phyloP scores from a whole-genome alignment of 2,888 invertebrate species.

The Iphiclides podalirius region DNA sequence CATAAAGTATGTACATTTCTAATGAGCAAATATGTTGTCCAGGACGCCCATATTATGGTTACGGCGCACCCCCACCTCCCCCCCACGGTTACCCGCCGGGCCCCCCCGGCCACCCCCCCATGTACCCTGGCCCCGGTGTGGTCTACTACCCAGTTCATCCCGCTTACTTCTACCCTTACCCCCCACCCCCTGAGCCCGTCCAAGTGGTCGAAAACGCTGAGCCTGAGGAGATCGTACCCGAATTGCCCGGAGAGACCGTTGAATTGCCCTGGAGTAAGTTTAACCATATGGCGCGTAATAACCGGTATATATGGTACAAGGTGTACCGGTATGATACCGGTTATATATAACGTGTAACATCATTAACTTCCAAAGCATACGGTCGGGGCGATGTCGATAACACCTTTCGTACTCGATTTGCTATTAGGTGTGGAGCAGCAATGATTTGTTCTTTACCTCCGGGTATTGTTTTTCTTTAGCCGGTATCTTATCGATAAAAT shows the following conservation, averaged over 20 bases:
- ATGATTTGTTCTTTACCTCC: not conserved
- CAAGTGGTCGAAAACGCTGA: slow-evolving; percentile 49
- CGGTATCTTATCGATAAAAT: slow-evolving; percentile 12
- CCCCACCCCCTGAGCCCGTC: slow-evolving; percentile 37
- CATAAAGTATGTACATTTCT: slow-evolving; percentile 5
- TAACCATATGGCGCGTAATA: slow-evolving; percentile 20
- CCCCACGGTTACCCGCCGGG: slow-evolving; percentile 36
- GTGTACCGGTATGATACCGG: not conserved
- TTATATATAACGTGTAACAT: slow-evolving; percentile 8
- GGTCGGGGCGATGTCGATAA: slow-evolving; percentile 15
- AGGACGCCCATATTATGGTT: slow-evolving; percentile 69
- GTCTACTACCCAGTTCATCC: slow-evolving; percentile 67
- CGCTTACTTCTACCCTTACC: slow-evolving; percentile 67
- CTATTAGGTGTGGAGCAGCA: not conserved
- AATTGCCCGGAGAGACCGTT: slow-evolving; percentile 71
- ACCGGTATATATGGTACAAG: not conserved
- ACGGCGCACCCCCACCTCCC: slow-evolving; percentile 53
- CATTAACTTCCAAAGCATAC: slow-evolving; percentile 10
- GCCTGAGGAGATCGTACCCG: slow-evolving; percentile 52
- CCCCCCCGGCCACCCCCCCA: slow-evolving; percentile 40
- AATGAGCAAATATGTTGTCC: slow-evolving; percentile 33
- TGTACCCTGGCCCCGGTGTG: slow-evolving; percentile 50
- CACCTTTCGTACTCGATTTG: slow-evolving; percentile 14
- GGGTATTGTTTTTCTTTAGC: not conserved
- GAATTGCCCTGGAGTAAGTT: slow-evolving; percentile 76